These are phyloP conservation scores for Ceratosolen fusciceps DNA, from an alignment of 1,140 invertebrate genomes.

Conservation along the genomic window DNA sequence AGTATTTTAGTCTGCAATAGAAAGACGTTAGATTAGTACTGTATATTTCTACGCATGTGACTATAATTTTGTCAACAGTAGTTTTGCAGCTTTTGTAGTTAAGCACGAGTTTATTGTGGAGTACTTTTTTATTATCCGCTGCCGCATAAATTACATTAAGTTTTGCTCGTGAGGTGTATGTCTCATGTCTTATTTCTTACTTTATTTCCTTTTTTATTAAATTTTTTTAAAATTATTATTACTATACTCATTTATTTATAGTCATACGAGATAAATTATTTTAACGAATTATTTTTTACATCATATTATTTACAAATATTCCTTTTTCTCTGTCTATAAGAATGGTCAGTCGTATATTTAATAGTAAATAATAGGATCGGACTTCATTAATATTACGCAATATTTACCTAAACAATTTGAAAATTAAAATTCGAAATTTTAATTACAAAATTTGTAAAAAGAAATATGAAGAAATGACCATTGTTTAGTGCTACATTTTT, in stretches of 20 bases:
- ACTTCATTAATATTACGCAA: too few species aligned
- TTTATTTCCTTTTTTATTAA: constrained; percentile 61
- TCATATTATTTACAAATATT: constrained; percentile 31
- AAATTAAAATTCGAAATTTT: too few species aligned
- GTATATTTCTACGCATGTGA: constrained; percentile 69
- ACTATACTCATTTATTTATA: constrained; percentile 53
- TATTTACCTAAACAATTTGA: too few species aligned
- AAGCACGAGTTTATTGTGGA: constrained; percentile 69
- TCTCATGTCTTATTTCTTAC: constrained; percentile 70
- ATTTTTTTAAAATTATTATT: constrained; percentile 46
- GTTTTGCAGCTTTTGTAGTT: constrained; percentile 72
- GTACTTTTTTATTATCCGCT: constrained; percentile 62
- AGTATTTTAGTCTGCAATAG: constrained; percentile 55
- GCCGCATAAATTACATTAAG: constrained; percentile 65
- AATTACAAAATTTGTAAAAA: too few species aligned
- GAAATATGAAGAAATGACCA: not conserved
- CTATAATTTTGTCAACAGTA: constrained; percentile 69
- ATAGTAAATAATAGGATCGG: constrained; percentile 6
- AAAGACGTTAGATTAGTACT: constrained; percentile 57
- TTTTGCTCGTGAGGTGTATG: constrained; percentile 71
- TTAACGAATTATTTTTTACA: constrained; percentile 34
- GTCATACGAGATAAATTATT: constrained; percentile 44
- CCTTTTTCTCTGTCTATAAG: constrained; percentile 45
- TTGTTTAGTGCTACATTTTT: constrained; percentile 6
- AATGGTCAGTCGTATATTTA: constrained; percentile 28